Evolutionary conservation across 2,113 vertebrate species (phyloP), one percentile per base, ranked within the genome.

Genomic region (Benitochromis conjunctus): DNA sequence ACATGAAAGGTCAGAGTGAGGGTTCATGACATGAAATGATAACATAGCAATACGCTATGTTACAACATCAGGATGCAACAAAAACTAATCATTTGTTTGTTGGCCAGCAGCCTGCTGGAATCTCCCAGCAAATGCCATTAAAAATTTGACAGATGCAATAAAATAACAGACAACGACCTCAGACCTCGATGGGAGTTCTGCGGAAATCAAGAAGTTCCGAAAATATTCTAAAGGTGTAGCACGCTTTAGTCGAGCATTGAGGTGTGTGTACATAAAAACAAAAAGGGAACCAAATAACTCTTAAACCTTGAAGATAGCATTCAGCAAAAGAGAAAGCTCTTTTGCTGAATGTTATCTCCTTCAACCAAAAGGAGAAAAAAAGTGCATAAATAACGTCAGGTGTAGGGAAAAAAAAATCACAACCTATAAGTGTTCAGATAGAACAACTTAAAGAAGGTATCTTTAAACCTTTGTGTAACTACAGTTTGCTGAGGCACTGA

Each of bases 221-320:
- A 76, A 77, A 76, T 11, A 58, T 14, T 48, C 21, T 9, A 56
- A 26, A 79, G 60, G n/a, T 48, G 43, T 60, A 77, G 14, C 18
- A 34, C 7, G 6, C 38, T 57, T 64, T 12, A 79, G 19, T 16
- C 10, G 41, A 71, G 24, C n/a, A 41, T 41, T 83, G 29, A 80
- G 11, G 18, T 31, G 18, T 11, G 29, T 34, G 58, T 13, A 56
- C 14, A 51, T 53, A 66, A 89, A 69, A 89, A 80, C 51, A 80
- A 64, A 53, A 66, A 81, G 57, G 41, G 19, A 36, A 46, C 21
- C 19, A 24, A 80, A 81, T 41, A 48, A 43, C 43, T 58, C 10
- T 60, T 24, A 48, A 77, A 77, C 26, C 19, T 84, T 57, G 55
- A 79, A 88, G 69, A 60, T 6, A 84, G 26, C 31, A 66, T 58